A percentile compares a stretch with the other conserved stretches of the same genome.
Conservation (phyloP, 2,797 vertebrate species). For the Channa striata region DNA sequence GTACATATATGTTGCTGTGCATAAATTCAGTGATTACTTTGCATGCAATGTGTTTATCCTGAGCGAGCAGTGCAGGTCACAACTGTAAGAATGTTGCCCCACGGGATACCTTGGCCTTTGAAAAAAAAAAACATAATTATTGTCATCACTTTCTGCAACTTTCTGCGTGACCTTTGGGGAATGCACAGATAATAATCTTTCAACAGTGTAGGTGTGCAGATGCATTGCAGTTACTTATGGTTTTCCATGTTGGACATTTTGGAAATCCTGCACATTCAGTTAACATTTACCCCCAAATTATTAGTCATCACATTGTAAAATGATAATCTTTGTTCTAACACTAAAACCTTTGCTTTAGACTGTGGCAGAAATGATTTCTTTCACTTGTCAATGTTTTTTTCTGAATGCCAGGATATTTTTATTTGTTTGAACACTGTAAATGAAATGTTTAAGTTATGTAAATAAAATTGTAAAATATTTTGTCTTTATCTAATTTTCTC, state of each 20-base stretch:
- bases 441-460: conserved; percentile 58
- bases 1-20: neutral
- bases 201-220: conserved; percentile 2
- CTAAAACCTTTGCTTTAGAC: conserved; percentile 32
- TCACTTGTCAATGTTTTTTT: conserved; percentile 60
- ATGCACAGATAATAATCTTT: conserved; percentile 31
- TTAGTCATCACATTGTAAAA: conserved; percentile 23
- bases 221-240: conserved; percentile 31
- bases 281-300: conserved; percentile 7
- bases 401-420: conserved; percentile 11
- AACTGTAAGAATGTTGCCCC: conserved; percentile 13
- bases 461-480: conserved; percentile 65
- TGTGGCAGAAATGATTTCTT: conserved; percentile 8
- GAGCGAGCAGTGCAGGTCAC: conserved; percentile 15
- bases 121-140: neutral
- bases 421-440: conserved; percentile 59
- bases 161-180: conserved; percentile 17
- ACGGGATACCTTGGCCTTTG: neutral
- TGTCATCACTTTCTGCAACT: conserved; percentile 22
- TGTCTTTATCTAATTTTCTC: neutral
- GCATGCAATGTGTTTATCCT: conserved; percentile 1
- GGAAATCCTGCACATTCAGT: conserved; percentile 16
- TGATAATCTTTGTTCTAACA: conserved; percentile 17
- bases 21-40: conserved; percentile 30
- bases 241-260: conserved; percentile 25